Conservation (phyloP, 1,140 invertebrate genomes). For the Episyrphus balteatus region DNA sequence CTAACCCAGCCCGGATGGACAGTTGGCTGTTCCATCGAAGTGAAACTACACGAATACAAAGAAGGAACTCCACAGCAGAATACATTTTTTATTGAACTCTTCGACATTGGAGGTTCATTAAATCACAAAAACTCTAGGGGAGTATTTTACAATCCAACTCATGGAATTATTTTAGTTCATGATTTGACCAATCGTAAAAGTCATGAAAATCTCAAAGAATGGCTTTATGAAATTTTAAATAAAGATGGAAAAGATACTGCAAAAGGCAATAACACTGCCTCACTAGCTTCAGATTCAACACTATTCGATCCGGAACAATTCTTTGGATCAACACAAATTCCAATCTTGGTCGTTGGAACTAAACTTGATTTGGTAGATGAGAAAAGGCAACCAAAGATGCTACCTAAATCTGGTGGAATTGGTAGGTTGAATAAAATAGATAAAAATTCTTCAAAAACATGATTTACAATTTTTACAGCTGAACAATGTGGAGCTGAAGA, state of each 20-base stretch:
- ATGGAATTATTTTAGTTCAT: slow-evolving; percentile 92
- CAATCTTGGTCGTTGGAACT: slow-evolving; percentile 86
- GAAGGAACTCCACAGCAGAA: slow-evolving; percentile 85
- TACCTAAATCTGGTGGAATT: slow-evolving; percentile 54
- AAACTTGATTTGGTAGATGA: slow-evolving; percentile 77
- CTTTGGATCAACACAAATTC: slow-evolving; percentile 70
- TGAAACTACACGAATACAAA: slow-evolving; percentile 91
- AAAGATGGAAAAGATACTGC: slow-evolving; percentile 50
- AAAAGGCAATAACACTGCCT: slow-evolving; percentile 4
- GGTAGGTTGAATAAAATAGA: slow-evolving; percentile 8
- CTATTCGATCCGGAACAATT: slow-evolving; percentile 88
- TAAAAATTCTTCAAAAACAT: not conserved
- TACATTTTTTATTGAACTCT: slow-evolving; percentile 89
- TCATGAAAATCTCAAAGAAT: slow-evolving; percentile 83
- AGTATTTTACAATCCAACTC: slow-evolving; percentile 85
- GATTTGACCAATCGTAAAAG: slow-evolving; percentile 94
- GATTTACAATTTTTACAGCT: slow-evolving; percentile 42
- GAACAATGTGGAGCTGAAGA: slow-evolving; percentile 90
- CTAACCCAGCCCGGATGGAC: slow-evolving; percentile 82
- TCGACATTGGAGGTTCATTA: slow-evolving; percentile 90
- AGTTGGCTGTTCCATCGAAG: slow-evolving; percentile 88
- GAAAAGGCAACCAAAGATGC: slow-evolving; percentile 48
- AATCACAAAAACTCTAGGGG: slow-evolving; percentile 82
- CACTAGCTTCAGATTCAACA: slow-evolving; percentile 36
- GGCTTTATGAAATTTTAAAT: slow-evolving; percentile 83